Base-by-base conservation (phyloP, 2,113 vertebrate genomes). In the Sebastes schlegelii region DNA sequence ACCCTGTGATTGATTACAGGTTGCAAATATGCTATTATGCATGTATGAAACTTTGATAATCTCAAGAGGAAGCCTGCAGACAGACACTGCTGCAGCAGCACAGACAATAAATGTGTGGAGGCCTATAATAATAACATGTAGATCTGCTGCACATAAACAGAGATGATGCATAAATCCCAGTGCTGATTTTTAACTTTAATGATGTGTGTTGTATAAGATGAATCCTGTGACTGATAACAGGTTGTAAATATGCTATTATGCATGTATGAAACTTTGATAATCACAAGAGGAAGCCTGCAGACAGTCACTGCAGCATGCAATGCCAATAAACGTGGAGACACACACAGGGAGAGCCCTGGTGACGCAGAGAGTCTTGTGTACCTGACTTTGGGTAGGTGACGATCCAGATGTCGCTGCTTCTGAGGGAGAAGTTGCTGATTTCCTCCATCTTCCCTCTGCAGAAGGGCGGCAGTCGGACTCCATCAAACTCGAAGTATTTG, bases 381-480 rank as follows among this genome's bases (percentile, higher is more conserved):
- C 98, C 98, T 95, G 98, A 99, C 91, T 99, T 99, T 14, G 98
- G 98, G 84, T 99, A 99, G 67, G 98, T 99, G 86, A 99, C 97
- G 14, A 99, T 98, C 97, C 98, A 99, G 88, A 99, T 97, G 91
- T 99, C 98, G 94, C 96, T 98, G 83, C 96, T 96, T 92, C 98
- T 95, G 84, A 98, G 96, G 52, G 97, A 97, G 95, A 98, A 98
- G 94, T 96, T 95, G 80, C 96, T 93, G 90, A 99, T 98, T 89
- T 99, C 98, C 93, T 98, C 97, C 98, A 99, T 99, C 96, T 98
- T 98, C 79, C 98, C 98, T 67, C 97, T 95, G 95, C 98, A 99
- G 95, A 99, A 99, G 92, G 98, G 98, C 91, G 98, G 98, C 88
- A 99, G 96, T 87, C 98, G 96, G 91, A 99, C 97, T 83, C 98